These are phyloP conservation scores for Gymnothorax javanicus DNA, from an alignment of 2,797 vertebrate genomes.

Conservation along the genomic window DNA sequence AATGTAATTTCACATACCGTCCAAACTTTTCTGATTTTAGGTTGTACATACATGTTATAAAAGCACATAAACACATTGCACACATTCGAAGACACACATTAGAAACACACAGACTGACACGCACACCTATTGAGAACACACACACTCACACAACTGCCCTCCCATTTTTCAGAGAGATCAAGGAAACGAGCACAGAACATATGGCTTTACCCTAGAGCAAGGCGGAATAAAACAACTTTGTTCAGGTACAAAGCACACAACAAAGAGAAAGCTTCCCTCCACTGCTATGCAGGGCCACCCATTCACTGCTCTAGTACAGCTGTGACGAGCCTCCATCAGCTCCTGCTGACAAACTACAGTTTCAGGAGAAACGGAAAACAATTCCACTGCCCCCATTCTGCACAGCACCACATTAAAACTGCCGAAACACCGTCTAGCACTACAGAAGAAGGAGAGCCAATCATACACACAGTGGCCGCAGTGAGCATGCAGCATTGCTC, in stretches of 20 bases:
- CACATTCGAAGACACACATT: not conserved
- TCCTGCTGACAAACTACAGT: not conserved
- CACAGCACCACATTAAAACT: not conserved
- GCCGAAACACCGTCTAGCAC: not conserved
- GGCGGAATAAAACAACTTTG: conserved; percentile 23
- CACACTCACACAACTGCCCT: not conserved
- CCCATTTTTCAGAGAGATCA: not conserved
- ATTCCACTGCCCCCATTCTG: not conserved
- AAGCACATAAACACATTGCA: not conserved
- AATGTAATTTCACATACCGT: no score
- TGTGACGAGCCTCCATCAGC: not conserved
- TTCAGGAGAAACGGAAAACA: not conserved
- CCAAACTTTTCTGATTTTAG: no score
- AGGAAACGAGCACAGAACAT: conserved; percentile 34
- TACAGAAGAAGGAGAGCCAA: not conserved
- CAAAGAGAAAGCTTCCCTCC: conserved; percentile 17
- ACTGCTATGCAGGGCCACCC: conserved; percentile 22
- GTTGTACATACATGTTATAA: not conserved
- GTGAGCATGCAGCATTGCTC: not conserved
- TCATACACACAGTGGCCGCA: not conserved
- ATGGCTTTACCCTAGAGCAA: conserved; percentile 37
- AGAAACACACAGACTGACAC: not conserved
- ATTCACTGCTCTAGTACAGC: conserved; percentile 37
- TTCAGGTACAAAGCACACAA: conserved; percentile 23
- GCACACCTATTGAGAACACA: not conserved